These are phyloP conservation scores for Tetrax tetrax DNA, from an alignment of 2,113 vertebrate genomes.

Conservation along the genomic window DNA sequence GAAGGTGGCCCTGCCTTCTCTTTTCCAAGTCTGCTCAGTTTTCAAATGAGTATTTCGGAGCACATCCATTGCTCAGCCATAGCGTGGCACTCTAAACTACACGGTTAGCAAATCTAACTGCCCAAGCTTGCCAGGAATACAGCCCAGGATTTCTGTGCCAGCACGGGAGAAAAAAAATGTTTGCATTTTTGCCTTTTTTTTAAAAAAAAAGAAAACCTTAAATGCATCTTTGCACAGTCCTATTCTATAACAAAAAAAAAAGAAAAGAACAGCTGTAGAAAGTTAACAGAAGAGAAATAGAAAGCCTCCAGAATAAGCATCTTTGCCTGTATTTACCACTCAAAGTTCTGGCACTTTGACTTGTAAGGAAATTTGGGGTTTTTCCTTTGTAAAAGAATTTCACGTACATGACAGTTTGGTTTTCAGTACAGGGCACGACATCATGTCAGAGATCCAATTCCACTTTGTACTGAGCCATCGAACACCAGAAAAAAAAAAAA, in stretches of 20 bases:
- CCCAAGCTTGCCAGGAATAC: too few species aligned
- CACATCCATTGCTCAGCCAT: not conserved
- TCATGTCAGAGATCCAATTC: not conserved
- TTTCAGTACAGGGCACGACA: not conserved
- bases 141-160: not conserved
- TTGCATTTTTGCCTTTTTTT: too few species aligned
- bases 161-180: too few species aligned
- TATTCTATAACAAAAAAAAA: not conserved
- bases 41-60: rapidly evolving
- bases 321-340: not conserved
- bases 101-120: too few species aligned
- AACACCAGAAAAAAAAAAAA: not conserved
- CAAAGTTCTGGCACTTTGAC: not conserved
- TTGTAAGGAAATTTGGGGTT: not conserved
- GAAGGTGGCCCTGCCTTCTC: not conserved
- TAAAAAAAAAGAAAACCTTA: not conserved
- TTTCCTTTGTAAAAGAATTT: not conserved
- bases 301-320: not conserved
- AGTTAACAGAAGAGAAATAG: not conserved
- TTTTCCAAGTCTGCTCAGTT: not conserved
- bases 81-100: not conserved
- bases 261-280: not conserved
- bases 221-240: not conserved
- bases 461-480: not conserved
- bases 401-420: not conserved